Conservation (phyloP, 2,797 vertebrate species). For the Loris lydekkerianus region DNA sequence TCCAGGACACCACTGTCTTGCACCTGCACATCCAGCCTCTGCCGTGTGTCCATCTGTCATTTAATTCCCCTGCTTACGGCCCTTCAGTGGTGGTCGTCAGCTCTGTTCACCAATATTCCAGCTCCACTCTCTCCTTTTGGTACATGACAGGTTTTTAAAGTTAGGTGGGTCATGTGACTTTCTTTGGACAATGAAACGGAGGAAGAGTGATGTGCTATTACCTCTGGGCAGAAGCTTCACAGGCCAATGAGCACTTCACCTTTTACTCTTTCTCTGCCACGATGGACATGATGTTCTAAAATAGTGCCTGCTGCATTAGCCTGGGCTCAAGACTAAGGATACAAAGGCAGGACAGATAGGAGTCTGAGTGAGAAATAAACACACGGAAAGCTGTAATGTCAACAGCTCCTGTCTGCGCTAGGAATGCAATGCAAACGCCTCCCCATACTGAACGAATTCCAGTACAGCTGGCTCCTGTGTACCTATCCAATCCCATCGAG, state of each 20-base stretch:
- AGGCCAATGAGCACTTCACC: not conserved
- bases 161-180: not conserved
- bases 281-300: not conserved
- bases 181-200: not conserved
- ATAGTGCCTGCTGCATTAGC: not conserved
- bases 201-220: not conserved
- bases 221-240: not conserved
- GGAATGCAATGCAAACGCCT: not conserved
- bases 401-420: not conserved
- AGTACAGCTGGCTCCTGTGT: not conserved
- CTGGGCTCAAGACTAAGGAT: not conserved
- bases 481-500: not conserved
- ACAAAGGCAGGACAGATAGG: not conserved
- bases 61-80: not conserved
- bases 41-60: not conserved
- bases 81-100: not conserved
- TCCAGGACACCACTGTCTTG: not conserved
- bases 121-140: not conserved
- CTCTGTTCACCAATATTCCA: constrained; percentile 2
- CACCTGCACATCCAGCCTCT: not conserved
- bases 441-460: not conserved
- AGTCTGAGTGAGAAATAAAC: not conserved
- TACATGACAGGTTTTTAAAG: not conserved
- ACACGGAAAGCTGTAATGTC: not conserved
- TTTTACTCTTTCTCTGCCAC: not conserved